Conservation (phyloP, 2,888 invertebrate genomes). For the Drosophila suboccidentalis region DNA sequence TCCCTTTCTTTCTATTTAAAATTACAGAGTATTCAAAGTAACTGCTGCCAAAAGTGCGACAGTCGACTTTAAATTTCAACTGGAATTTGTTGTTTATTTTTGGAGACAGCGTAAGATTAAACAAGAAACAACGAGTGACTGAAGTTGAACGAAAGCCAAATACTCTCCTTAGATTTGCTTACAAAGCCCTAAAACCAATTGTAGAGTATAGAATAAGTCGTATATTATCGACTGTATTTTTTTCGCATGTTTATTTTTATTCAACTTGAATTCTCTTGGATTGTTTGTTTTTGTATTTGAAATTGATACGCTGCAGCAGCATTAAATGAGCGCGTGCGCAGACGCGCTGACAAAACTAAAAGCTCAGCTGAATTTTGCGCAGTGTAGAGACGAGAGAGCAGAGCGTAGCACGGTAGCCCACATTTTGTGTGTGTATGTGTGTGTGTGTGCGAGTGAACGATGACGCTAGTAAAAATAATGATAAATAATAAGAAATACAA, state of each 20-base stretch:
- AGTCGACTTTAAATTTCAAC: conserved; percentile 21
- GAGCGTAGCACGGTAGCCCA: conserved; percentile 84
- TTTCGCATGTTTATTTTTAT: conserved; percentile 11
- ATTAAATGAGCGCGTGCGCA: conserved; percentile 48
- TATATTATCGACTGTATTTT: background rate
- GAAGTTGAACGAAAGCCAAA: conserved; percentile 12
- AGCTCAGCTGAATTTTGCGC: conserved; percentile 52
- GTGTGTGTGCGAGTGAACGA: conserved; percentile 63
- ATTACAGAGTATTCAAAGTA: background rate
- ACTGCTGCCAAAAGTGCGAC: conserved; percentile 33
- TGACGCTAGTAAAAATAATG: conserved; percentile 79
- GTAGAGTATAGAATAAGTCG: background rate
- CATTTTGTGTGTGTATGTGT: conserved; percentile 38
- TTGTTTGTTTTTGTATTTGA: conserved; percentile 47
- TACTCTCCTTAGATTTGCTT: conserved; percentile 3
- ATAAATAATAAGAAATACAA: conserved; percentile 75
- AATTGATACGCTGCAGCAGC: conserved; percentile 31
- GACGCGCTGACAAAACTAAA: conserved; percentile 19
- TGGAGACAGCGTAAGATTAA: conserved; percentile 44
- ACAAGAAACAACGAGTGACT: conserved; percentile 11
- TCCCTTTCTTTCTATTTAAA: no score
- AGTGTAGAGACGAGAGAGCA: conserved; percentile 51
- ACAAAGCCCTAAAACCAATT: background rate
- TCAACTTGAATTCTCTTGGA: conserved; percentile 21
- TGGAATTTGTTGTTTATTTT: conserved; percentile 59